Base-by-base conservation (phyloP, 2,888 invertebrate species). In the Leptogaster cylindrica region DNA sequence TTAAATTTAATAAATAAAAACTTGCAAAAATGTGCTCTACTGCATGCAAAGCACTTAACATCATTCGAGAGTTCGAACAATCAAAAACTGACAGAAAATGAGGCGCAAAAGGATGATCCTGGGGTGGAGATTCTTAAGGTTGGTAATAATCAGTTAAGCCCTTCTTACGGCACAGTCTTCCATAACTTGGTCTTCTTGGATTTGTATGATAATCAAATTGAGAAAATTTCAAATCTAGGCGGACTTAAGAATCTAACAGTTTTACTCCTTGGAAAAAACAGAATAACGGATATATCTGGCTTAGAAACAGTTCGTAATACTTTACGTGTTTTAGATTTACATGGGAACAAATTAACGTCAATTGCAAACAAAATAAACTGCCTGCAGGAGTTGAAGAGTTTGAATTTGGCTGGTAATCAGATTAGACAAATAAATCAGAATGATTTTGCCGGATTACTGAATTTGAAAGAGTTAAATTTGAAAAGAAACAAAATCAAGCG, bases 151-250 rank as follows among this genome's bases (percentile, higher is more conserved):
- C 80, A 81, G 55, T 68, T 79, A 1, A 71, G 73, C 8, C 75
- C 75, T 20, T 74, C 72, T 27, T 81, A 81, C 58, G 81, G 80
- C 10, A 71, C 63, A 41, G 77, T 78, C 50, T 80, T 80, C 66
- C 74, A 78, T 66, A 89, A 90, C 80, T 83, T 97, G 68, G 95
- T 96, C 14, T 96, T 96, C 79, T 86, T 97, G 68, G 96, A 97
- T 82, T 85, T 97, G 67, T 97, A 96, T 77, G 94, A 96, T 81
- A 97, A 97, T 82, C 94, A 95, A 80, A 88, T 97, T 70, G 95
- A 95, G 72, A 89, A 89, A 77, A 90, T 96, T 70, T 87, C 88
- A 66, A 90, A 89, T 66, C 83, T 97, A 68, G 89, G 90, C 73
- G 86, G 88, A 63, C 83, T 96, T 52, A 87, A 88, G 70, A 91